Conservation (phyloP, 92 coral and sea anemone species). For the Diadumene lineata region DNA sequence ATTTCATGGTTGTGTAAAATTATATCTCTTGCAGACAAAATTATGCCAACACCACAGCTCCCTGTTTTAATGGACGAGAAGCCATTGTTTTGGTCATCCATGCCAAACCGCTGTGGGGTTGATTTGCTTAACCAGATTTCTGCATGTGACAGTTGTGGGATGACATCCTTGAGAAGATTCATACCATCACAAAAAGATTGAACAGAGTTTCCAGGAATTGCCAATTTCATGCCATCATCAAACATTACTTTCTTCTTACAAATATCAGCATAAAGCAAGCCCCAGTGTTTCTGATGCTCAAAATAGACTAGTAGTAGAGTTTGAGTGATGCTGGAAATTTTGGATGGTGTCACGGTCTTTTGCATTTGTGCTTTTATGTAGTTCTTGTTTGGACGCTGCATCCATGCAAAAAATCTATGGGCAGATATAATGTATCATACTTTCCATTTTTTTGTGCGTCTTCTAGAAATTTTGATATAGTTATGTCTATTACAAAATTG, state of each 20-base stretch:
- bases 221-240: conserved; percentile 51
- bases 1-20: not conserved
- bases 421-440: conserved; percentile 27
- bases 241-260: conserved; percentile 21
- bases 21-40: conserved; percentile 24
- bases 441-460: conserved; percentile 4
- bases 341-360: not conserved
- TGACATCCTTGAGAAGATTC: not conserved
- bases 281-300: conserved; percentile 47
- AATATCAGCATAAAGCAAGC: conserved; percentile 32
- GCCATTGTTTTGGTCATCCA: not conserved
- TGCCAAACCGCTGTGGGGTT: conserved; percentile 3
- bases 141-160: not conserved
- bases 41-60: conserved; percentile 37
- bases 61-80: not conserved
- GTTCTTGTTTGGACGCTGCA: conserved; percentile 27
- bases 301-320: conserved; percentile 34
- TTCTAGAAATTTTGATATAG: conserved; percentile 36
- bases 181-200: conserved; percentile 22
- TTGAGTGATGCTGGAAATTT: conserved; percentile 7
- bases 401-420: conserved; percentile 45
- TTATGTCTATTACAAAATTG: conserved; percentile 46
- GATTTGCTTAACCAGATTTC: not conserved
- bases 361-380: conserved; percentile 4
- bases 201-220: conserved; percentile 14